Base-by-base conservation (phyloP, 2,888 invertebrate genomes). In the Sphecodes monilicornis region DNA sequence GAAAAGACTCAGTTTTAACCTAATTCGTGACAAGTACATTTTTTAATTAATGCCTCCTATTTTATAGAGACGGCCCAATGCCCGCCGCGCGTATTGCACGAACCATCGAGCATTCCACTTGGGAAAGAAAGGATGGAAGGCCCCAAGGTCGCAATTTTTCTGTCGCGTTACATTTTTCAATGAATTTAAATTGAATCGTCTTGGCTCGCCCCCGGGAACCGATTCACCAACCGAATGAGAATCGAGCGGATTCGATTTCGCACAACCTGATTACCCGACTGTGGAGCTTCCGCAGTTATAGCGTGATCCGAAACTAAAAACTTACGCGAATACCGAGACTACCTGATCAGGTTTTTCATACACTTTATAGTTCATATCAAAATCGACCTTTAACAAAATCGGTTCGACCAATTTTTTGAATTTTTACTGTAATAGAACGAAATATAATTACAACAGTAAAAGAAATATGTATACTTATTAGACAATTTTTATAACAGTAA, bases 101-200 rank as follows among this genome's bases (percentile, higher is more conserved):
- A 5, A 26, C 26, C 11, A 13, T 13, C 13, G 4, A 26, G 32
- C 64, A 18, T 29, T 32, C 64, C 29, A 16, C 16, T 8, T 1
- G 6, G 32, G 64, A 64, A 64, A 16, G 13, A 18, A 64, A 64
- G 0, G 26, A 4, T 18, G 57, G 57, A 26, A 13, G n/a, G 29
- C 16, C 29, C 29, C 64, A 16, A 57, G 13, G 57, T 57, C 57
- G 64, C 18, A 29, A 32, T 64, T 64, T 64, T 64, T 32, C 29
- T 64, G 8, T 6, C 64, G 32, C 64, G 29, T 64, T 64, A 29
- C 64, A 32, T 32, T 64, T 32, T 64, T 32, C 64, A 32, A 64
- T 64, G 64, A 29, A 64, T 64, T 64, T 57, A 57, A 57, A 57
- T 57, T 26, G 57, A 32, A 64, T 32, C 64, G 8, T 64, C 32